Base-by-base conservation (phyloP, 2,113 vertebrate species). In the Aythya baeri region DNA sequence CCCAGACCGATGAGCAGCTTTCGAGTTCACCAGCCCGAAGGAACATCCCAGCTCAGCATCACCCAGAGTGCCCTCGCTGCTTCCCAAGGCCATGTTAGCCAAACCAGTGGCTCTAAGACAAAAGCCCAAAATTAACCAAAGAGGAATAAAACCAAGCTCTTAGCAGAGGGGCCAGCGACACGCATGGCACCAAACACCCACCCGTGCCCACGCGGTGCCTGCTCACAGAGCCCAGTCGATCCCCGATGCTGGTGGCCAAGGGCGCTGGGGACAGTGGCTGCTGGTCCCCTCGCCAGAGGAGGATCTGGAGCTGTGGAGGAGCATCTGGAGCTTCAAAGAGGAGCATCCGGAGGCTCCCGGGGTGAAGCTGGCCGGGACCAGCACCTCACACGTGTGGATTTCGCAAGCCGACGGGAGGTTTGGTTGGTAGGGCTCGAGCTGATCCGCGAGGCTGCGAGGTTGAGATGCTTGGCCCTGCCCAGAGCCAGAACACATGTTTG, bases 401-500 rank as follows among this genome's bases (percentile, higher is more conserved):
- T 71, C 86, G 11, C 78, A 18, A 89, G 95, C 82, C 9, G 86
- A 96, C 76, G 77, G 75, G 73, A 96, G 62, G 59, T 61, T 78
- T 68, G 84, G 66, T 91, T 94, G 75, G 95, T 74, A 38, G 46
- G 86, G 77, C 87, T 94, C 70, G 77, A 78, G 77, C 97, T 98
- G 96, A 96, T 57, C 89, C 83, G 54, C 70, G 38, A 32, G 85
- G 72, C 74, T 89, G 75, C 70, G 43, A 32, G 85, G 72, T 72
- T 89, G 75, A 73, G 95, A 85, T 92, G 93, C 83, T 76, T 78
- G 93, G 91, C 49, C 91, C 81, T 92, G 95, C 79, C 92, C 94
- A 65, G 86, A 96, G 87, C 93, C 95, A 97, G 80, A 94, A 94
- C 95, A 97, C 93, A 91, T 96, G 96, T 97, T 95, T 92, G 85